These are phyloP conservation scores for Hirundo rustica DNA, from an alignment of 2,797 vertebrate genomes.

Conservation along the genomic window DNA sequence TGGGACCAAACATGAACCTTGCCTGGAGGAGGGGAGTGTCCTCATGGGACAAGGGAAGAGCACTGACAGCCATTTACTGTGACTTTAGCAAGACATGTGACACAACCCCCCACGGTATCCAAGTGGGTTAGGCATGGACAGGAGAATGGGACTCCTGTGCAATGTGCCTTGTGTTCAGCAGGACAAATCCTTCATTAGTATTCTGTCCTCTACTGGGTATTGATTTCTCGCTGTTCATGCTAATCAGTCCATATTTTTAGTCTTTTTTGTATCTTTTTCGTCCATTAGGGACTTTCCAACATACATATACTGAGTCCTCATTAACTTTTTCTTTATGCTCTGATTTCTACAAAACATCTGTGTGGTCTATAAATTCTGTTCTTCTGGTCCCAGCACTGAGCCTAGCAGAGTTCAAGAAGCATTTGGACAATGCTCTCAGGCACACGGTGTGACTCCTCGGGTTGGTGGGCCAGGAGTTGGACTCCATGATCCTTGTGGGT, in stretches of 20 bases:
- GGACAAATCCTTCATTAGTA: not conserved
- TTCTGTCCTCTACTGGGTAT: not conserved
- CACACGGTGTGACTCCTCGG: not conserved
- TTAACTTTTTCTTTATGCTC: not conserved
- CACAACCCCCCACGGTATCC: not conserved
- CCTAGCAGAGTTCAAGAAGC: not conserved
- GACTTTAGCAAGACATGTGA: not conserved
- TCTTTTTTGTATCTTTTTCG: not conserved
- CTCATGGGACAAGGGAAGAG: not conserved
- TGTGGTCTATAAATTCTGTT: not conserved
- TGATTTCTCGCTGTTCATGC: not conserved
- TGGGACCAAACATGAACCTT: not conserved
- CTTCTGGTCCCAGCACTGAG: not conserved
- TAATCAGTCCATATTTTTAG: not conserved
- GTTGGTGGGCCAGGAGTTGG: not conserved
- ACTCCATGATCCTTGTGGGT: not conserved
- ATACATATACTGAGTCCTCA: not conserved
- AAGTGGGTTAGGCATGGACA: too few relatives aligned
- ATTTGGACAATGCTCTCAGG: not conserved
- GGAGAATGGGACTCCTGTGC: not conserved
- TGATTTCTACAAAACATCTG: not conserved
- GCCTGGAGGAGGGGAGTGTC: not conserved
- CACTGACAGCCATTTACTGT: not conserved
- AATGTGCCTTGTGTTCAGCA: not conserved
- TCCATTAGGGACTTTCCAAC: not conserved